Conservation (phyloP, 2,113 vertebrate genomes). For the Brevimyrus niger region DNA sequence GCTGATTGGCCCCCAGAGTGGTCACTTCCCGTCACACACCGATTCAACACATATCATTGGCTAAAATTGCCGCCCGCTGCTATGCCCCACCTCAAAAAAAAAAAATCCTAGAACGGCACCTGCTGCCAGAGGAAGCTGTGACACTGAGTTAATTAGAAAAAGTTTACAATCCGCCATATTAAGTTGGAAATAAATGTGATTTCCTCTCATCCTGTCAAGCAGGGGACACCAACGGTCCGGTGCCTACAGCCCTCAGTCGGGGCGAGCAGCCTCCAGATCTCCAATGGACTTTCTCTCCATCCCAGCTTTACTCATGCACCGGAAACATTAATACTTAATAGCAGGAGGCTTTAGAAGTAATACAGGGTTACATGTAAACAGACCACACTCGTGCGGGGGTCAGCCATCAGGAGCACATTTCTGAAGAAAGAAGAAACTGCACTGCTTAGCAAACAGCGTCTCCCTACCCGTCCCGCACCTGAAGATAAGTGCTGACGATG, state of each 20-base stretch:
- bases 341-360: not conserved
- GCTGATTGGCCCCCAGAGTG: not conserved
- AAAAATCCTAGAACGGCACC: not conserved
- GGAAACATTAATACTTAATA: slow-evolving; percentile 8
- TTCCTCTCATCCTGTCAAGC: not conserved
- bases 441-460: not conserved
- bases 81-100: not conserved
- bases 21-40: not conserved
- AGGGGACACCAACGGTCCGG: not conserved
- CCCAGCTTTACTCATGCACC: not conserved
- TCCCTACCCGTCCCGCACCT: not conserved
- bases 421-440: not conserved
- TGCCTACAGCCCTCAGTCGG: not conserved
- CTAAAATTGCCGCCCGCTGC: not conserved
- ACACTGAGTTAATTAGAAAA: not conserved
- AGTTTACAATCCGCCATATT: not conserved
- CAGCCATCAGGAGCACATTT: not conserved
- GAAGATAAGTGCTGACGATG: not conserved
- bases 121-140: not conserved
- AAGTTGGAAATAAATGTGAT: not conserved
- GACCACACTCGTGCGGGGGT: not conserved
- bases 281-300: not conserved
- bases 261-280: not conserved
- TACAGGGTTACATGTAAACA: not conserved
- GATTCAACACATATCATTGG: not conserved